Evolutionary conservation across 2,113 vertebrate genomes (phyloP).

Genomic region (Rhinolophus ferrumequinum): DNA sequence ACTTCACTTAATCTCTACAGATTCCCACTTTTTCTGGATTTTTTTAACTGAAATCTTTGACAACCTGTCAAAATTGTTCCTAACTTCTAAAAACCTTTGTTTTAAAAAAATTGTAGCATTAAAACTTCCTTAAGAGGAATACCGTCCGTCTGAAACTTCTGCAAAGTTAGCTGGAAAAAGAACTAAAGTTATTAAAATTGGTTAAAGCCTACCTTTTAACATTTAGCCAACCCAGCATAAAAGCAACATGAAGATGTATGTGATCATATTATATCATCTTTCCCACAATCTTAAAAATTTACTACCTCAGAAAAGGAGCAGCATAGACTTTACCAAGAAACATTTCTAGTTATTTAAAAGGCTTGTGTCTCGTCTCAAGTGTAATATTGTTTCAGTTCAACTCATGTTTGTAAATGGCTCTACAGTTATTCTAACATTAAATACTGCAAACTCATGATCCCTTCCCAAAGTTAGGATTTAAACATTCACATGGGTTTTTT

Average conservation of each 20-base stretch:
- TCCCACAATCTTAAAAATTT: not conserved
- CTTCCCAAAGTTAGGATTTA: conserved; percentile 22
- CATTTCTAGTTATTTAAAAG: not conserved
- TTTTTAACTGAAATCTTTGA: not conserved
- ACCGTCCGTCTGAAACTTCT: not conserved
- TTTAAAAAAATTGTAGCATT: not conserved
- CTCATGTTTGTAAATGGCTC: not conserved
- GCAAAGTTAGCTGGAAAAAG: not conserved
- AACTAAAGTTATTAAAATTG: not conserved
- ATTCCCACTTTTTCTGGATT: not conserved
- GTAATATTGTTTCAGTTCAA: not conserved
- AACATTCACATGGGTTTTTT: not conserved
- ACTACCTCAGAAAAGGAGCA: not conserved
- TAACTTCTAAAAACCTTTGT: not conserved
- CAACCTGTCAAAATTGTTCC: not conserved
- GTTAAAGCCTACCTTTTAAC: not conserved
- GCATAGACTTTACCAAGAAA: not conserved
- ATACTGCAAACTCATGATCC: not conserved
- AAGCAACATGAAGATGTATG: not conserved
- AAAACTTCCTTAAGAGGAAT: not conserved
- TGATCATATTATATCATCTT: not conserved
- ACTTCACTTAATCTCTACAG: not conserved
- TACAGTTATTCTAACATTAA: not conserved
- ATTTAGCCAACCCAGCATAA: not conserved
- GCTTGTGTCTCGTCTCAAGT: not conserved